Percentiles rank a stretch among this genome's conserved stretches.
phyloP scores from a whole-genome alignment of 2,113 vertebrate species.

The Cisticola juncidis region DNA sequence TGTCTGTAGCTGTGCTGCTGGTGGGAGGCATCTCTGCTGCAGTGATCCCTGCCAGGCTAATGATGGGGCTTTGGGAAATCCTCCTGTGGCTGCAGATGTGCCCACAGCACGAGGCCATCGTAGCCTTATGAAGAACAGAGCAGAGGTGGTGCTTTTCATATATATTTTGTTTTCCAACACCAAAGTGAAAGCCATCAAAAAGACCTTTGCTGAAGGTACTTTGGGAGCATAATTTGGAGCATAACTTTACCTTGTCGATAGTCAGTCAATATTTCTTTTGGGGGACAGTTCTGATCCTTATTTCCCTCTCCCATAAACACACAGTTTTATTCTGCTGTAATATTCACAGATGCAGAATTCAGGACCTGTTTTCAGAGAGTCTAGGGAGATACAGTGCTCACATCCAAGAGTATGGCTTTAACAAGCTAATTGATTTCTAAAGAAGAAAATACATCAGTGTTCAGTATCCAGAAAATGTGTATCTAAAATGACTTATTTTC shows the following conservation, averaged over 20 bases:
- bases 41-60: neutral
- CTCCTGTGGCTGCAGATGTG: neutral
- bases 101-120: fast-evolving
- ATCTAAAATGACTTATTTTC: neutral
- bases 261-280: neutral
- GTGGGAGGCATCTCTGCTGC: fast-evolving
- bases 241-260: neutral
- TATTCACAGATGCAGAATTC: neutral
- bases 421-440: neutral
- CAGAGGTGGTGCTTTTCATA: neutral
- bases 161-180: neutral
- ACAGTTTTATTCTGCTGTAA: neutral
- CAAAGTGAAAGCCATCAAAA: neutral
- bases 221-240: neutral
- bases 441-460: neutral
- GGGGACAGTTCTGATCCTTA: neutral
- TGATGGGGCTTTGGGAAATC: neutral
- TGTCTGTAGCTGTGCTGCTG: neutral
- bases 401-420: neutral
- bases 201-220: neutral
- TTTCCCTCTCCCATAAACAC: neutral
- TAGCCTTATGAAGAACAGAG: neutral
- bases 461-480: neutral
- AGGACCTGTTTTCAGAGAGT: neutral
- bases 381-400: neutral